Evolutionary conservation across 2,797 vertebrate species (phyloP).

Genomic region (Decapterus maruadsi): DNA sequence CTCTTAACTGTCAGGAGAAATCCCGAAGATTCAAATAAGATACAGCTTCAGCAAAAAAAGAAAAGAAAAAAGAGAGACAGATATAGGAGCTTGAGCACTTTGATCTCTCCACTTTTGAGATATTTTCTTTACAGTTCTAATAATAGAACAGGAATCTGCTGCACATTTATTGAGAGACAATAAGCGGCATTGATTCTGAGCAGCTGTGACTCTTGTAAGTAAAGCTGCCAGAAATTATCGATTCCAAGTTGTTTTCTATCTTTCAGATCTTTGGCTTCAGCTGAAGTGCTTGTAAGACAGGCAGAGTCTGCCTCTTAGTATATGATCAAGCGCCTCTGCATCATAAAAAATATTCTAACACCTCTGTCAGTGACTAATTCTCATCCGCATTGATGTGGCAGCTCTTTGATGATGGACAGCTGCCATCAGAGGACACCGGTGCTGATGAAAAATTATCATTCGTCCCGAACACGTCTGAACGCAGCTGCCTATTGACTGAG

Average conservation of each 20-base stretch:
- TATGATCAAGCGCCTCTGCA: background rate
- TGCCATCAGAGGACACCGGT: conserved; percentile 22
- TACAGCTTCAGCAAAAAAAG: conserved; percentile 29
- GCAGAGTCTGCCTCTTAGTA: background rate
- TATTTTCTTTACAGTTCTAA: background rate
- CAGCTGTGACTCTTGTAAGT: conserved; percentile 2
- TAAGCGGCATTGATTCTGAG: background rate
- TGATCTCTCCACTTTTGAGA: background rate
- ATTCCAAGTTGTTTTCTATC: background rate
- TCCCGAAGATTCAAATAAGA: conserved; percentile 37
- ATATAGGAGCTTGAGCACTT: background rate
- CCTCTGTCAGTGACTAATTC: conserved; percentile 11
- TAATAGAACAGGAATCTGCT: background rate
- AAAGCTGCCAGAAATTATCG: background rate
- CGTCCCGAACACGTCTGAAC: conserved; percentile 19
- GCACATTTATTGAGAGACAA: background rate
- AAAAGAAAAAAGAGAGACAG: background rate
- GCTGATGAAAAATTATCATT: conserved; percentile 41
- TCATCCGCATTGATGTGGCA: conserved; percentile 17
- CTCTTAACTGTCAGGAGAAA: conserved; percentile 24
- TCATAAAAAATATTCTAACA: conserved; percentile 28
- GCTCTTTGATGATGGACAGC: conserved; percentile 36
- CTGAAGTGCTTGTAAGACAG: background rate
- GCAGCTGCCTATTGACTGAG: conserved; percentile 53
- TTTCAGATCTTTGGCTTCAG: background rate